Base-by-base conservation (phyloP, 2,797 vertebrate species). In the Chrysocyon brachyurus region DNA sequence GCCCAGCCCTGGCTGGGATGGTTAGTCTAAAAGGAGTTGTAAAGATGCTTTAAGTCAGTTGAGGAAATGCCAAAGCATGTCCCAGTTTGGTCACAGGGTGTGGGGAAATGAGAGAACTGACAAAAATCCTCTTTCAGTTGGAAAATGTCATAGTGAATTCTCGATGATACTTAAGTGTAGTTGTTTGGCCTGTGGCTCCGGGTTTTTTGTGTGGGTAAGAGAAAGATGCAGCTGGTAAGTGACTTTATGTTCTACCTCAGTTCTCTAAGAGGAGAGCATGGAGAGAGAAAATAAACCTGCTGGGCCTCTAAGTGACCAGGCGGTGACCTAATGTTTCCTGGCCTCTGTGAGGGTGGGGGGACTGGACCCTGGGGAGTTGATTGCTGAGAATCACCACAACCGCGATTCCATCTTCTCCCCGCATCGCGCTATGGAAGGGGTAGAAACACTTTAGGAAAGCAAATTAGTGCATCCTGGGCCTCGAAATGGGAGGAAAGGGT, bases 381-480 rank as follows among this genome's bases (percentile, higher is more conserved):
- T 54, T 52, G 87, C 92, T 85, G 64, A 93, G 83, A 94, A 63
- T 90, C 61, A 89, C 56, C 83, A 87, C 57, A 96, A 49, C 17
- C 63, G 49, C n/a, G 90, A 46, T 19, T 56, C 68, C 31, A 26
- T 88, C 36, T 87, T 79, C 49, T 52, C 24, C 63, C 49, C 3
- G 1, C 31, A 21, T 66, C 4, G 0, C 5, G 4, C 81, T 88
- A 19, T 22, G 64, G 54, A 91, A 91, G 68, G 63, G 63, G 33
- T 56, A 31, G 57, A 73, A 96, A 94, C 61, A 26, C 84, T 40
- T 77, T 70, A 92, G 94, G 86, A 90, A 85, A 81, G 90, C 85
- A 91, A 10, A 86, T 63, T 40, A 21, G 15, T 93, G 33, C 66
- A 59, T 79, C 66, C 54, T 56, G 57, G 49, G 54, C 22, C 59